A percentile compares a stretch with the other conserved stretches of the same genome.
Conservation (phyloP, 2,797 vertebrate species). For the Myioborus miniatus region DNA sequence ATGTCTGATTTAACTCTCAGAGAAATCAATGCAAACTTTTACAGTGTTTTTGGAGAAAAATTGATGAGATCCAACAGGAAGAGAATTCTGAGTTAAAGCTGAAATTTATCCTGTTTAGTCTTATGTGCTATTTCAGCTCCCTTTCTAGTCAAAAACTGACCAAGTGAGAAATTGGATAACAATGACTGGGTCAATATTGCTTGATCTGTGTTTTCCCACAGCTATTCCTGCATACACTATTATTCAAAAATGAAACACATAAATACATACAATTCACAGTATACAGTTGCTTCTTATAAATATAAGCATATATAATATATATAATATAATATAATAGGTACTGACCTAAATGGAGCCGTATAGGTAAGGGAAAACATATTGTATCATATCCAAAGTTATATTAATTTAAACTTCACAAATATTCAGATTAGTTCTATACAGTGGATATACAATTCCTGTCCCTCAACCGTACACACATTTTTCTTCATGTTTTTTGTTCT, state of each 20-base stretch:
- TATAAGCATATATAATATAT: not conserved
- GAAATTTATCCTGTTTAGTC: not conserved
- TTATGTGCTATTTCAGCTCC: not conserved
- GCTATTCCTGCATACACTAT: not conserved
- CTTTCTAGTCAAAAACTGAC: not conserved
- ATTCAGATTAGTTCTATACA: not conserved
- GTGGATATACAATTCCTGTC: not conserved
- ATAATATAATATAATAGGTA: not conserved
- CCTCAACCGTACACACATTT: not conserved
- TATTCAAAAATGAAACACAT: not conserved
- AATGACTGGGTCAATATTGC: not conserved
- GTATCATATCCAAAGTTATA: not conserved
- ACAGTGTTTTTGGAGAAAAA: not conserved
- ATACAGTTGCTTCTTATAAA: not conserved
- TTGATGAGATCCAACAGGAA: not conserved
- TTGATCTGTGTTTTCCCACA: not conserved
- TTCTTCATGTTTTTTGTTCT: not conserved
- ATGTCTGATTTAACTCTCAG: not conserved
- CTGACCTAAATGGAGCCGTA: not conserved
- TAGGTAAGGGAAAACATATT: not conserved
- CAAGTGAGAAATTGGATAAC: not conserved
- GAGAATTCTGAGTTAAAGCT: not conserved
- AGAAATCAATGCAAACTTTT: not conserved
- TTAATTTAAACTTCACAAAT: not conserved
- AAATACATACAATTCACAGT: not conserved